phyloP scores from a whole-genome alignment of 2,113 vertebrate genomes.

The Laticauda colubrina region DNA sequence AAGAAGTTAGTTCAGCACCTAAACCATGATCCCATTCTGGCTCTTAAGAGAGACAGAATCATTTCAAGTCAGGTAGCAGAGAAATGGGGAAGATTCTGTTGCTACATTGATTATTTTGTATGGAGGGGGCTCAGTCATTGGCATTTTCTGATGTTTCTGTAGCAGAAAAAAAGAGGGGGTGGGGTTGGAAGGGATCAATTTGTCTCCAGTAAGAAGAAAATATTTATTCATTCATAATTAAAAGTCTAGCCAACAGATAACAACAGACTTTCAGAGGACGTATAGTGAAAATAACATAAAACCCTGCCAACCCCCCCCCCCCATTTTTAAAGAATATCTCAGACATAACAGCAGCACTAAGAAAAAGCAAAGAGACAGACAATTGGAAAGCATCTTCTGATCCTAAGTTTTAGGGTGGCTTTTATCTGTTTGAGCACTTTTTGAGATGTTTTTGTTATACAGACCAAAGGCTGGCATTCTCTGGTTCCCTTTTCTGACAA shows the following conservation, averaged over 20 bases:
- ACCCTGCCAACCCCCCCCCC: neutral
- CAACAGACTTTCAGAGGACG: neutral
- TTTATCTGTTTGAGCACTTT: slow-evolving; percentile 10
- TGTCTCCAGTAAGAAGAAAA: accelerated
- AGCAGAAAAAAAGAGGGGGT: neutral
- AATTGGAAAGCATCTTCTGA: neutral
- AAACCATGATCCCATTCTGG: neutral
- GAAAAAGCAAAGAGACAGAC: neutral
- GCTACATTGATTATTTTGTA: slow-evolving; percentile 13
- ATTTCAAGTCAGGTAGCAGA: neutral
- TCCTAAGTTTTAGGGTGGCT: neutral
- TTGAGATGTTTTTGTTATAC: slow-evolving; percentile 14
- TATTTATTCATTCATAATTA: slow-evolving; percentile 24
- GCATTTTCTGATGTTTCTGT: slow-evolving; percentile 16
- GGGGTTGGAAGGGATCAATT: neutral
- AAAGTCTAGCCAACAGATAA: neutral
- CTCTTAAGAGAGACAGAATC: neutral
- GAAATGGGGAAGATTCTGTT: neutral
- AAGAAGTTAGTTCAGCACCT: neutral
- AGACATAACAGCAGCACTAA: neutral
- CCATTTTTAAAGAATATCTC: neutral
- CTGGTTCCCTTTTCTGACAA: neutral
- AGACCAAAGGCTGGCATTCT: neutral
- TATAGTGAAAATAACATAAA: slow-evolving; percentile 4
- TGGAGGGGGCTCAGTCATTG: neutral